Evolutionary conservation across 1,140 invertebrate genomes (phyloP).

Genomic region (Phortica variegata): DNA sequence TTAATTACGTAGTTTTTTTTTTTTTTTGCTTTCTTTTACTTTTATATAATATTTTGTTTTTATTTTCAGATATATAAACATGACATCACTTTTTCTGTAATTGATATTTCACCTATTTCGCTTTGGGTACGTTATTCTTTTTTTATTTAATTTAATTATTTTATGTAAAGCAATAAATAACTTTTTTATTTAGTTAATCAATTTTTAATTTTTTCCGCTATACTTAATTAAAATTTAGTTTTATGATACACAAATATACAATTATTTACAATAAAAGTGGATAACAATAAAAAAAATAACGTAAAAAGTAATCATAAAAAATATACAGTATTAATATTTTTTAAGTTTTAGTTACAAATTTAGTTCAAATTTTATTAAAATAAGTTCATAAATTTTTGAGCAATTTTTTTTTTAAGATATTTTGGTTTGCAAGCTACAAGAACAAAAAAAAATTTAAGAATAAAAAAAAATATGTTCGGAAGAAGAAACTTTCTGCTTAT

Average conservation of each 20-base stretch:
- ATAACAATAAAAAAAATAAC: constrained; percentile 25
- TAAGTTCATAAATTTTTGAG: constrained; percentile 37
- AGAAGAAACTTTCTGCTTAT: constrained; percentile 6
- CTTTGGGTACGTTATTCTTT: too few species aligned
- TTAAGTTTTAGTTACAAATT: constrained; percentile 27
- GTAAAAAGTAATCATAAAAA: constrained; percentile 18
- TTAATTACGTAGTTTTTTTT: constrained; percentile 41
- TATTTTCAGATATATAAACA: constrained; percentile 42
- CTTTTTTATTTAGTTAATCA: constrained; percentile 23
- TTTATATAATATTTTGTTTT: constrained; percentile 18
- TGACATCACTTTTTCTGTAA: constrained; percentile 54
- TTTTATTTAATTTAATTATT: constrained; percentile 6
- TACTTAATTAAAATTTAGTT: constrained; percentile 52
- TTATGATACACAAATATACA: constrained; percentile 54
- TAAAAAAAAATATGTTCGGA: too few species aligned
- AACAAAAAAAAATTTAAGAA: too few species aligned
- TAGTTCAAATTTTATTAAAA: constrained; percentile 17
- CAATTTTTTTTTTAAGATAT: constrained; percentile 37
- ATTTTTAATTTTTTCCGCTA: constrained; percentile 22
- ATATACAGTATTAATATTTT: constrained; percentile 19
- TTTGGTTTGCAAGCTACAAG: neutral
- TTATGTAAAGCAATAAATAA: constrained; percentile 56
- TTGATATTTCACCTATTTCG: constrained; percentile 54
- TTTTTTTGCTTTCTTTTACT: constrained; percentile 29
- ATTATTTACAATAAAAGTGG: constrained; percentile 40